Evolutionary conservation across 2,888 invertebrate species (phyloP), one percentile per base, ranked within the genome.

Genomic region (Chalcosyrphus nemorum): DNA sequence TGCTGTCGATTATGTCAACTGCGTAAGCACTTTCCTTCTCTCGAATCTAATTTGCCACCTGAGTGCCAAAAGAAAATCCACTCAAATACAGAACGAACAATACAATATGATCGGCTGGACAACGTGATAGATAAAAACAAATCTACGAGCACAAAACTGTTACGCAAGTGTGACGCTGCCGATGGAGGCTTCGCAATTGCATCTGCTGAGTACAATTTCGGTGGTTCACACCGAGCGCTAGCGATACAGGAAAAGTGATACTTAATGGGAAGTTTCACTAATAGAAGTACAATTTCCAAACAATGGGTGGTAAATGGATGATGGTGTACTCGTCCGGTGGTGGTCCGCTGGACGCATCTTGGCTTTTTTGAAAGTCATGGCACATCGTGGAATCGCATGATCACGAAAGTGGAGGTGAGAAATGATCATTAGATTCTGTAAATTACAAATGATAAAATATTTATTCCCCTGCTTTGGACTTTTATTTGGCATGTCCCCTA

Each of bases 1-100:
- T 68, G 63, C 54, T 84, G 78, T 78, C 68, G 78, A 84, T 84
- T 84, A 84, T 84, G 80, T 84, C 84, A 80, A 84, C 74, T 84
- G 80, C 80, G 84, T 84, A 80, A 68, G 65, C 80, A 74, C 80
- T 84, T 84, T 84, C 80, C 38, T 74, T 57, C 63, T 57, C 63
- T 68, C 41, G 47, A 61, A 68, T 54, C 59, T 43, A 61, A 82
- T 74, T 74, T 68, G 56, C 78, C 72, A 84, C 78, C 72, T 84
- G 74, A 84, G 54, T n/a, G 27, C 32, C 59, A n/a, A 38, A 61
- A 1, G 21, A 35, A 43, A 21, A 47, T 3, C 32, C 24, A 7
- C 21, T 52, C 52, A 15, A 66, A 50, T 15, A 52, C 41, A 61
- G 61, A 68, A 68, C 52, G 32, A 21, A 52, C 52, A 29, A 43